phyloP scores from a whole-genome alignment of 2,888 invertebrate species.

The Drosophila anomelani region DNA sequence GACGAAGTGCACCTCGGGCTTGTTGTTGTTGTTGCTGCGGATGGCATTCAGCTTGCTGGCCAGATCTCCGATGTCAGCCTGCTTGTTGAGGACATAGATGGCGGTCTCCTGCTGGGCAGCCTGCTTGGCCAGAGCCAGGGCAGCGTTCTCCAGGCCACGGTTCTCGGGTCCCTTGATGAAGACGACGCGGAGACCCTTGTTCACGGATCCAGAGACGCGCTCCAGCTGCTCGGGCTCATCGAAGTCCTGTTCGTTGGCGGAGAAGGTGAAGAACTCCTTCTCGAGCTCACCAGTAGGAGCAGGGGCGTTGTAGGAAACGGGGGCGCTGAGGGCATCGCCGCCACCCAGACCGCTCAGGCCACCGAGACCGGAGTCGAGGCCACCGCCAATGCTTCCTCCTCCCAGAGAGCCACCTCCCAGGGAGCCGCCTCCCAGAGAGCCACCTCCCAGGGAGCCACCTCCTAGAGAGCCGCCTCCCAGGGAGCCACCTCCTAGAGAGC shows the following conservation, averaged over 20 bases:
- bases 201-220: slow-evolving; percentile 64
- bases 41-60: slow-evolving; percentile 72
- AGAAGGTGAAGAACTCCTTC: slow-evolving; percentile 75
- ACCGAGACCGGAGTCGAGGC: slow-evolving; percentile 25
- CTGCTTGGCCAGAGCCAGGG: slow-evolving; percentile 80
- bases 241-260: slow-evolving; percentile 73
- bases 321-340: slow-evolving; percentile 48
- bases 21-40: slow-evolving; percentile 73
- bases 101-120: slow-evolving; percentile 80
- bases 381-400: slow-evolving; percentile 24
- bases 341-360: slow-evolving; percentile 38
- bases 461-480: too few species aligned
- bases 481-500: slow-evolving; percentile 39
- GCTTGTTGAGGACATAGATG: slow-evolving; percentile 56
- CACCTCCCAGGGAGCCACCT: too few species aligned
- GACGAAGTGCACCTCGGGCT: slow-evolving; percentile 83
- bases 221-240: slow-evolving; percentile 62
- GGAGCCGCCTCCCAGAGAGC: too few species aligned
- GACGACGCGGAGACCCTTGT: slow-evolving; percentile 80
- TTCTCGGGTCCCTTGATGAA: slow-evolving; percentile 84
- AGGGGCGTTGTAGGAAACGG: slow-evolving; percentile 63
- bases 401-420: slow-evolving; percentile 21
- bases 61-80: slow-evolving; percentile 75
- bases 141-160: slow-evolving; percentile 79
- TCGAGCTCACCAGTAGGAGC: slow-evolving; percentile 66